A percentile compares a stretch with the other conserved stretches of the same genome.
Conservation (phyloP, 2,113 vertebrate species). For the Corythoichthys haematopterus region DNA sequence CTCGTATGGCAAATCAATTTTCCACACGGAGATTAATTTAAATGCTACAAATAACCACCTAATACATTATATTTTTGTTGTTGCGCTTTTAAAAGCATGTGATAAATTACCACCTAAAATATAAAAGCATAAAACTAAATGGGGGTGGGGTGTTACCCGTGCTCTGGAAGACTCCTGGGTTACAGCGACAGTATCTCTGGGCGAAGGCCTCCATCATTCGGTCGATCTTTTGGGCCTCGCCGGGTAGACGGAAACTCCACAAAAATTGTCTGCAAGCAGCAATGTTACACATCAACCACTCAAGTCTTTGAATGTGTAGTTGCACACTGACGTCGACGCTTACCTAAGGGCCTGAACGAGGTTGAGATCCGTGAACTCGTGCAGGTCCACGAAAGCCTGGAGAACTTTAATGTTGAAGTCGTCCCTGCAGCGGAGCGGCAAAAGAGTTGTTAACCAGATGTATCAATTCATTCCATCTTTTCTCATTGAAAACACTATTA, state of each 20-base stretch:
- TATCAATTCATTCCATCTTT: too few relatives aligned
- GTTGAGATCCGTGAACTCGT: constrained; percentile 91
- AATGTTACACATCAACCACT: not conserved
- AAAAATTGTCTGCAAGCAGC: constrained; percentile 78
- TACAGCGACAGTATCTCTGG: constrained; percentile 86
- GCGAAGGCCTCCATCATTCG: constrained; percentile 94
- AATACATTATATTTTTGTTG: too few relatives aligned
- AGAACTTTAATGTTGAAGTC: constrained; percentile 88
- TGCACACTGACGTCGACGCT: constrained; percentile 12
- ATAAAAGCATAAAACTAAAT: too few relatives aligned
- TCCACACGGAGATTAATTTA: too few relatives aligned
- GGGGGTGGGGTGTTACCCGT: constrained; percentile 67
- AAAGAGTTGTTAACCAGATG: not conserved
- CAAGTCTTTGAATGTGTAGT: not conserved
- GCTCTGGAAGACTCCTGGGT: constrained; percentile 86
- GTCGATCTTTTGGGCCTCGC: constrained; percentile 91
- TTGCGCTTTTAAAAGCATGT: too few relatives aligned
- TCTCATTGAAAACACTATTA: too few relatives aligned
- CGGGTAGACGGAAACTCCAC: constrained; percentile 91
- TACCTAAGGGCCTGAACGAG: constrained; percentile 89
- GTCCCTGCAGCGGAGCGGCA: constrained; percentile 67
- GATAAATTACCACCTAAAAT: too few relatives aligned
- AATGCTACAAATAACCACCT: too few relatives aligned
- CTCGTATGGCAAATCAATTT: too few relatives aligned
- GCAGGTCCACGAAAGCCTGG: constrained; percentile 87